Evolutionary conservation across 2,113 vertebrate genomes (phyloP).

Genomic region (Bubalus kerabau): DNA sequence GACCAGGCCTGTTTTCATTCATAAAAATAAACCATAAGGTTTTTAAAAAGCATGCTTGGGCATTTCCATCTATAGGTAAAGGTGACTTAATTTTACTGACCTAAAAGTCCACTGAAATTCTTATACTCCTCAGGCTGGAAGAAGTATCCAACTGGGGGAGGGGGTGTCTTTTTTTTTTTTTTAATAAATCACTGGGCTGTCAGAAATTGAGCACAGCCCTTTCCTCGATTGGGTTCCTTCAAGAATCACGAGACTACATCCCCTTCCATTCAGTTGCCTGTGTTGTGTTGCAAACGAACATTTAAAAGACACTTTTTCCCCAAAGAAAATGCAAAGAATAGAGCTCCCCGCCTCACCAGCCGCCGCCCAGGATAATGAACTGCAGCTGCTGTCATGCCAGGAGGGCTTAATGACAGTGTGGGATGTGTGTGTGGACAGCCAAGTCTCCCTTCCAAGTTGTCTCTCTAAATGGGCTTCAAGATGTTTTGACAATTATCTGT

Average conservation of each 20-base stretch:
- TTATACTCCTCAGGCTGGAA: background rate
- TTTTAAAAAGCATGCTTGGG: background rate
- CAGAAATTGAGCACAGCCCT: conserved; percentile 35
- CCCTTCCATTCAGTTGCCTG: conserved; percentile 51
- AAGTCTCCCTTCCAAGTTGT: conserved; percentile 69
- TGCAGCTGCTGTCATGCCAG: conserved; percentile 74
- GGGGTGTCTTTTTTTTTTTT: background rate
- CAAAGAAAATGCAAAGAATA: conserved; percentile 59
- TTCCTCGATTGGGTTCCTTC: background rate
- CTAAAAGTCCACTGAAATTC: background rate
- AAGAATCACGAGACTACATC: conserved; percentile 38
- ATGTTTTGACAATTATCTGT: conserved; percentile 82
- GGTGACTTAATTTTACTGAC: background rate
- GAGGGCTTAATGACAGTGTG: conserved; percentile 79
- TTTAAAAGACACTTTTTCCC: conserved; percentile 55
- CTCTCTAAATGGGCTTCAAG: conserved; percentile 79
- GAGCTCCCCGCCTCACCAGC: background rate
- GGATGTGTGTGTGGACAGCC: conserved; percentile 67
- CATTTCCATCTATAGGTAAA: background rate
- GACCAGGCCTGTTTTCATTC: background rate
- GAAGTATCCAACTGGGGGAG: background rate
- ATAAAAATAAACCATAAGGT: background rate
- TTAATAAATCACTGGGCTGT: conserved; percentile 27
- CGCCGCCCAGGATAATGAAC: conserved; percentile 72
- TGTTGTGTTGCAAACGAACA: conserved; percentile 71